These are phyloP conservation scores for Poeciliopsis infans DNA, from an alignment of 2,797 vertebrate species.

Conservation along the genomic window DNA sequence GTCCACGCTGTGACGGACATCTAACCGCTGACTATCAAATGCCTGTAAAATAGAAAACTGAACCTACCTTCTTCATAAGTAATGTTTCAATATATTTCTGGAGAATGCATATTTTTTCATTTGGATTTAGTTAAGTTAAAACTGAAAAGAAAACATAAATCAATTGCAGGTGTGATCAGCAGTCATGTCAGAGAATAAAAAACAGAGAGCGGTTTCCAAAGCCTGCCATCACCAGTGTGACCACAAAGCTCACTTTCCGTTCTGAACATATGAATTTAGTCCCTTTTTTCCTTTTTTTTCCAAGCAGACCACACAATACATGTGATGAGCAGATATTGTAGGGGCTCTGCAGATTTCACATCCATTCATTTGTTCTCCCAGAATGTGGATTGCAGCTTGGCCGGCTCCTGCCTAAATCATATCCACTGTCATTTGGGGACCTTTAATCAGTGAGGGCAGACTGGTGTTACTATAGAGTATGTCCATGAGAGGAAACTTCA, in stretches of 20 bases:
- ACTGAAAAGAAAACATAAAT: not conserved
- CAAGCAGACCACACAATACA: slow-evolving; percentile 49
- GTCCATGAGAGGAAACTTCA: slow-evolving; percentile 7
- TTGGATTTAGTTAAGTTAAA: not conserved
- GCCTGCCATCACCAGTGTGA: not conserved
- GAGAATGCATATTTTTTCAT: not conserved
- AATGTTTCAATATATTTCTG: not conserved
- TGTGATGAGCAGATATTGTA: slow-evolving; percentile 52
- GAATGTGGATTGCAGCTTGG: slow-evolving; percentile 52
- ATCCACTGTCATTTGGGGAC: slow-evolving; percentile 31
- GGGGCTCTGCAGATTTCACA: slow-evolving; percentile 27
- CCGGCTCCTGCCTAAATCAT: slow-evolving; percentile 57
- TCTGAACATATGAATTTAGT: slow-evolving; percentile 15
- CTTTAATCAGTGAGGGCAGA: slow-evolving; percentile 54
- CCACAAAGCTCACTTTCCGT: not conserved
- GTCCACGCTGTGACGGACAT: not conserved
- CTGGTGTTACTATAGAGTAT: slow-evolving; percentile 12
- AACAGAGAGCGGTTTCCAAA: slow-evolving; percentile 2
- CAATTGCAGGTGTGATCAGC: not conserved
- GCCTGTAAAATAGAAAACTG: not conserved
- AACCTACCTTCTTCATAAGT: not conserved
- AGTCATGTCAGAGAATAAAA: slow-evolving; percentile 7
- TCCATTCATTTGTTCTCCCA: slow-evolving; percentile 33
- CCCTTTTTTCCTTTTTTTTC: slow-evolving; percentile 27
- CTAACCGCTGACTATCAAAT: not conserved